These are phyloP conservation scores for Pipistrellus pipistrellus DNA, from an alignment of 2,797 vertebrate genomes.

Conservation along the genomic window DNA sequence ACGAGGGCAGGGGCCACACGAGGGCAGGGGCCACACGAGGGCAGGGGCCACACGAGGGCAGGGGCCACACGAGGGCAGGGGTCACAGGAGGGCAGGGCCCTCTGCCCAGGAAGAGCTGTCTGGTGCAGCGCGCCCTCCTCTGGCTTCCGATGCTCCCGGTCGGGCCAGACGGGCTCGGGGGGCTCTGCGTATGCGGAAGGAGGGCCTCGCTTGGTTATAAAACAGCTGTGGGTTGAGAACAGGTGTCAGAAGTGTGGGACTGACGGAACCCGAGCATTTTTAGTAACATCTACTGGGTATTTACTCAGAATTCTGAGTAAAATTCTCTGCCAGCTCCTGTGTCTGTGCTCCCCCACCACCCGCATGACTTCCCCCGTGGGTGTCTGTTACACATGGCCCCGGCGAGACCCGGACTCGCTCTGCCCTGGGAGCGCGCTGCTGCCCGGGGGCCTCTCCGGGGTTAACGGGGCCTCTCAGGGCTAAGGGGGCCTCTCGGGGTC, in stretches of 20 bases:
- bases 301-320: constrained; percentile 2
- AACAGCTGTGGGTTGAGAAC: neutral
- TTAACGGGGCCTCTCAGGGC: no score
- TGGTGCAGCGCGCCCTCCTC: rapidly evolving
- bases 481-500: no score
- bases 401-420: neutral
- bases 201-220: neutral
- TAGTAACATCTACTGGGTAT: neutral
- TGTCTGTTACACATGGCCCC: neutral
- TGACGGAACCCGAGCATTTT: constrained; percentile 1
- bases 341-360: neutral
- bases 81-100: neutral
- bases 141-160: neutral
- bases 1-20: no score
- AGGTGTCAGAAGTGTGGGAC: neutral
- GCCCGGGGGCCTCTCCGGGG: no score
- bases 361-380: neutral
- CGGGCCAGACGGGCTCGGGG: neutral
- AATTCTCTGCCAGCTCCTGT: neutral
- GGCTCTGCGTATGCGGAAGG: neutral
- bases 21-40: no score
- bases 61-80: no score
- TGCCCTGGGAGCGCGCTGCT: no score
- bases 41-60: neutral
- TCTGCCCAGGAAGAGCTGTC: neutral